Conservation (phyloP, 1,140 invertebrate species). For the Colletes gigas region DNA sequence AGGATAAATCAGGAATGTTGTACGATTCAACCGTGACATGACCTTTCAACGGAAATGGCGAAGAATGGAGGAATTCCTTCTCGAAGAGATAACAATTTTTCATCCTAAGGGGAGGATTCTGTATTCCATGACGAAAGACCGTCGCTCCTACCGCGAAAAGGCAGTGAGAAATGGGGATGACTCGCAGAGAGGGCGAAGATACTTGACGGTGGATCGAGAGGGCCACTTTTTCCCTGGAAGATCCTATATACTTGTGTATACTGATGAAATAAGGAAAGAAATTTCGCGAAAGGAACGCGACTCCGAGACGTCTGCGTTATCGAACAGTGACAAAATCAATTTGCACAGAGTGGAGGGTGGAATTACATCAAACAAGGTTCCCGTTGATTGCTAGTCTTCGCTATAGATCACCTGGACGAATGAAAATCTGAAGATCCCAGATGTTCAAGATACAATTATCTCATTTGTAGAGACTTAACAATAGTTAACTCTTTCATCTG, state of each 20-base stretch:
- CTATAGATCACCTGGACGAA: too few relatives aligned
- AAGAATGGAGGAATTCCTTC: background rate
- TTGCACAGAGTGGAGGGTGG: background rate
- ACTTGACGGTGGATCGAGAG: conserved; percentile 17
- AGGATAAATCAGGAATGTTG: too few relatives aligned
- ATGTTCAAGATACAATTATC: too few relatives aligned
- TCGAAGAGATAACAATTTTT: conserved; percentile 14
- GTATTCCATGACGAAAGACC: conserved; percentile 11
- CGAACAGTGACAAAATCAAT: background rate
- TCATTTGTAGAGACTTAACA: too few relatives aligned
- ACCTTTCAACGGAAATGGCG: background rate
- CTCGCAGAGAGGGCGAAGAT: background rate
- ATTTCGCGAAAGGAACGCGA: background rate
- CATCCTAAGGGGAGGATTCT: background rate
- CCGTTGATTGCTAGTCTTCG: too few relatives aligned
- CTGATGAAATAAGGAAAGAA: background rate
- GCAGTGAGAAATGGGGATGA: conserved; percentile 3
- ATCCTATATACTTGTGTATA: background rate
- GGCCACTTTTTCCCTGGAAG: background rate
- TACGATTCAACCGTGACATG: background rate
- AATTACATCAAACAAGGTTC: background rate
- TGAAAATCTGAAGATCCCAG: too few relatives aligned
- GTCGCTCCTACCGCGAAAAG: background rate
- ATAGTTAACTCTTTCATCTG: too few relatives aligned
- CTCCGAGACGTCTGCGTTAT: background rate